Conservation (phyloP, 2,888 invertebrate genomes). For the Euclidia mi region DNA sequence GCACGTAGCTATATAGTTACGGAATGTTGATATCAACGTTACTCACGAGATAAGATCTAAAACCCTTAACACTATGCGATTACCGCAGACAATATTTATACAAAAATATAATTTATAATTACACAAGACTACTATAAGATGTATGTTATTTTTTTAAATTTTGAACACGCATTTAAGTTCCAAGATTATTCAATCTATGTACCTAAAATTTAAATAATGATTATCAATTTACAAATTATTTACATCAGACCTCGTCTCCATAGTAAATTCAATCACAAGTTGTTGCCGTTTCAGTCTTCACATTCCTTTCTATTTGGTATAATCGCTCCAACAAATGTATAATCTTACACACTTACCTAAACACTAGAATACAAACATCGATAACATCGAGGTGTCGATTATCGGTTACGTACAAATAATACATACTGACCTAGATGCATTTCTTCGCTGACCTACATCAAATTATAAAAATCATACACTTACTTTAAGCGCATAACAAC, state of each 20-base stretch:
- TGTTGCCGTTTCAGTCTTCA: conserved; percentile 87
- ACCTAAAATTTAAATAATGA: conserved; percentile 66
- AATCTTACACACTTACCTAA: conserved; percentile 50
- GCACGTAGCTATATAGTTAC: conserved; percentile 46
- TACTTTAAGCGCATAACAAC: conserved; percentile 35
- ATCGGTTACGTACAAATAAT: conserved; percentile 22
- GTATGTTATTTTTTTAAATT: conserved; percentile 66
- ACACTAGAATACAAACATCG: conserved; percentile 36
- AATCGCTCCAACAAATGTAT: conserved; percentile 39
- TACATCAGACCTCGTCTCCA: conserved; percentile 77
- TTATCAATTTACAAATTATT: conserved; percentile 68
- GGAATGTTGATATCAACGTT: conserved; percentile 60
- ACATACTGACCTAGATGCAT: conserved; percentile 22
- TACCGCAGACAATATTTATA: conserved; percentile 82
- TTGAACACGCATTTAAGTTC: conserved; percentile 79
- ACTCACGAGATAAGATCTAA: conserved; percentile 44
- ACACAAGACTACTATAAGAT: conserved; percentile 65
- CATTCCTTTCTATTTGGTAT: conserved; percentile 66
- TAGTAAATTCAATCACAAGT: conserved; percentile 79
- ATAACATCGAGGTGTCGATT: conserved; percentile 45
- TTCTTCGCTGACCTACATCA: conserved; percentile 16
- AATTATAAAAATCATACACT: conserved; percentile 31
- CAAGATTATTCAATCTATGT: conserved; percentile 63
- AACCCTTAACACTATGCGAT: conserved; percentile 73
- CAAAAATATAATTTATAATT: conserved; percentile 86